Conservation (phyloP, 1,140 invertebrate species). For the Ylistrum balloti region DNA sequence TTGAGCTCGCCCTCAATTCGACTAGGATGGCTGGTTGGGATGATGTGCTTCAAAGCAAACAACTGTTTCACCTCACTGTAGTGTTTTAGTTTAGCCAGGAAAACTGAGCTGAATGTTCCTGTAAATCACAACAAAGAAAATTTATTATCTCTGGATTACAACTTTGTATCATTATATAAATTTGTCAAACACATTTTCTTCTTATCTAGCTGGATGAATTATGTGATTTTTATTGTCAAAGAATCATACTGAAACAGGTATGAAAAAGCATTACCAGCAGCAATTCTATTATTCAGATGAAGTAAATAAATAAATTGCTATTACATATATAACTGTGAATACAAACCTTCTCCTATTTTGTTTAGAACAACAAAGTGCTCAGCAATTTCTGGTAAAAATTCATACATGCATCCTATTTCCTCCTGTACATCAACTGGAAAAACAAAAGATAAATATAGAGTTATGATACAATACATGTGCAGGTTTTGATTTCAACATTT, state of each 20-base stretch:
- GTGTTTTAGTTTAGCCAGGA: constrained; percentile 87
- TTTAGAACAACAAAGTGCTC: constrained; percentile 76
- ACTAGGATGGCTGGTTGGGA: constrained; percentile 91
- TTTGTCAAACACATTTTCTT: no score
- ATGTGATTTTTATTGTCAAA: no score
- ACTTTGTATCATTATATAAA: no score
- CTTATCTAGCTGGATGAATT: no score
- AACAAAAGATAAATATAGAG: constrained; percentile 43
- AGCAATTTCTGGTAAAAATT: constrained; percentile 77
- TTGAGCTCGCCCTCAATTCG: constrained; percentile 90
- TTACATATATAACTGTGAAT: background rate
- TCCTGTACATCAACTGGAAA: constrained; percentile 73
- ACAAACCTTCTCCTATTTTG: constrained; percentile 80
- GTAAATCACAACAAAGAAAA: no score
- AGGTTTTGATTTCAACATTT: no score
- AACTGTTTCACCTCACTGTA: constrained; percentile 82
- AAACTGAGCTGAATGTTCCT: constrained; percentile 93
- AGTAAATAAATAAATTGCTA: no score
- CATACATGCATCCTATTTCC: constrained; percentile 78
- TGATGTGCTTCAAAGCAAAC: constrained; percentile 92
- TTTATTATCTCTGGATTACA: no score
- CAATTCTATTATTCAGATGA: no score
- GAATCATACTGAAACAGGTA: no score
- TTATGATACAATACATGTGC: no score
- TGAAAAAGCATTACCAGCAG: no score